A percentile compares a stretch with the other conserved stretches of the same genome.
Evolutionary conservation across 2,888 invertebrate species (phyloP).

Genomic region (Apoda limacodes): DNA sequence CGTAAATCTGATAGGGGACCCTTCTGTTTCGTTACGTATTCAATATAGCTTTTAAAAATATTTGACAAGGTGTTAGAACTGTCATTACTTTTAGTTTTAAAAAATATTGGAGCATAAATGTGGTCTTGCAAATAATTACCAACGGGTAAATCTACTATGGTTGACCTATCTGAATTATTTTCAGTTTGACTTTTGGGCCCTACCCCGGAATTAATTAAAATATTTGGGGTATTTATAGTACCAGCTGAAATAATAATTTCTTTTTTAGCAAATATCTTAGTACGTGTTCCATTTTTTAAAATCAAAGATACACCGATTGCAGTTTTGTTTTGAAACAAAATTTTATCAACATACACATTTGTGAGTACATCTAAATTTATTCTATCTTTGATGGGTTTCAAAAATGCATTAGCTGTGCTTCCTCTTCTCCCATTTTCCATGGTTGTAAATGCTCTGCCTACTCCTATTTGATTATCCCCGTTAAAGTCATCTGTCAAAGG

Average conservation of each 20-base stretch:
- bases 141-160: slow-evolving; percentile 41
- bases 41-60: slow-evolving; percentile 3
- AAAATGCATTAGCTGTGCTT: slow-evolving; percentile 32
- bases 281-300: slow-evolving; percentile 15
- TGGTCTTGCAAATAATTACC: slow-evolving; percentile 51
- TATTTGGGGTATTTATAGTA: slow-evolving; percentile 69
- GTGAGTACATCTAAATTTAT: slow-evolving; percentile 28
- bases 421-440: slow-evolving; percentile 19
- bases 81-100: slow-evolving; percentile 6
- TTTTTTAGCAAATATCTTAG: slow-evolving; percentile 38
- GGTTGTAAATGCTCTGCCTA: slow-evolving; percentile 19
- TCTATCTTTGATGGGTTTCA: slow-evolving; percentile 24
- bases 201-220: slow-evolving; percentile 70
- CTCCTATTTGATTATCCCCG: slow-evolving; percentile 18
- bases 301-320: slow-evolving; percentile 31
- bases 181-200: slow-evolving; percentile 36
- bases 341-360: slow-evolving; percentile 24
- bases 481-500: slow-evolving; percentile 7
- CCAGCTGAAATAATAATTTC: slow-evolving; percentile 69
- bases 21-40: slow-evolving; percentile 5
- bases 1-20: slow-evolving; percentile 8
- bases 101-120: slow-evolving; percentile 9
- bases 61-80: background rate
- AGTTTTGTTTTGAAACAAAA: slow-evolving; percentile 24
- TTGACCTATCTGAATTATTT: slow-evolving; percentile 22